phyloP scores from a whole-genome alignment of 2,888 invertebrate genomes.

The Holacanthella duospinosa region DNA sequence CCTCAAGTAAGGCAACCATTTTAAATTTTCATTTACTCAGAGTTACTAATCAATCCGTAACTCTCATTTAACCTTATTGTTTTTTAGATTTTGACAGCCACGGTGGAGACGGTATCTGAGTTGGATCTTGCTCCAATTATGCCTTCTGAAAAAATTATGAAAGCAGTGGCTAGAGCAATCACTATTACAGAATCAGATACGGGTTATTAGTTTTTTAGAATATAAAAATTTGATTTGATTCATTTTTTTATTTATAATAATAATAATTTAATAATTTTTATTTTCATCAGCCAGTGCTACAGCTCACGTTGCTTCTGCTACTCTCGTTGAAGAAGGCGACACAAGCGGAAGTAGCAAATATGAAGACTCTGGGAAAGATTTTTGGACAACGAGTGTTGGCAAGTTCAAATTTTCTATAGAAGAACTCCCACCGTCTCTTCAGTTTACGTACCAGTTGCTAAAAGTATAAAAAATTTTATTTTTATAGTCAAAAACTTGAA shows the following conservation, averaged over 20 bases:
- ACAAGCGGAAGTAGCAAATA: conserved; percentile 8
- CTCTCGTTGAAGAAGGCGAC: conserved; percentile 64
- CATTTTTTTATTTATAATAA: no score
- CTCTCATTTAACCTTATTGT: no score
- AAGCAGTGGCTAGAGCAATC: conserved; percentile 73
- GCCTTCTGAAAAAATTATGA: conserved; percentile 58
- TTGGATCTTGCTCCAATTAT: conserved; percentile 77
- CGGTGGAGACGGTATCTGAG: conserved; percentile 86
- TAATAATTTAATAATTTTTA: conserved; percentile 5
- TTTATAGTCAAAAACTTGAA: neutral
- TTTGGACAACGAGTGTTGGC: conserved; percentile 87
- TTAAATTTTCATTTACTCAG: neutral
- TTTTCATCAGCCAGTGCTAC: conserved; percentile 52
- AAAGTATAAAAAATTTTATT: conserved; percentile 48
- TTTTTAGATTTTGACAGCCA: conserved; percentile 78
- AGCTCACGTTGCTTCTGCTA: conserved; percentile 62
- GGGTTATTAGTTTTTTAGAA: conserved; percentile 45
- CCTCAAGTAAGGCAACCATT: conserved; percentile 62
- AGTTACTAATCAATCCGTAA: no score
- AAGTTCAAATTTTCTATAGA: conserved; percentile 84
- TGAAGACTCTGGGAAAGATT: conserved; percentile 58
- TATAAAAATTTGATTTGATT: neutral
- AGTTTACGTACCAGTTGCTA: conserved; percentile 81
- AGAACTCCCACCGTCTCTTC: conserved; percentile 79
- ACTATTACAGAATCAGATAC: conserved; percentile 82